Conservation (phyloP, 2,888 invertebrate genomes). For the Tridacna crocea region DNA sequence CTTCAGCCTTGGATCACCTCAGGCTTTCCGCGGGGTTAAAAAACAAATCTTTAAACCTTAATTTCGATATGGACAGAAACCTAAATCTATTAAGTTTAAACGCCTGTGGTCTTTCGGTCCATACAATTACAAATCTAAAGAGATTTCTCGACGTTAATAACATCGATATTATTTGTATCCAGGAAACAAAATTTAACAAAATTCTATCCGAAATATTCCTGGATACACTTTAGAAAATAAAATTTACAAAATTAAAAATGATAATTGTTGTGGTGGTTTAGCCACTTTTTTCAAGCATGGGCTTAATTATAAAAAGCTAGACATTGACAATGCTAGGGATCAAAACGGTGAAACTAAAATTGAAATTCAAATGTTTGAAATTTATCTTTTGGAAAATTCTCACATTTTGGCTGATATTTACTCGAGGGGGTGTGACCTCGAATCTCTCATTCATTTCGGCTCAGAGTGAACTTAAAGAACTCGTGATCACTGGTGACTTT, state of each 20-base stretch:
- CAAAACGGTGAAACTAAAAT: slow-evolving; percentile 1
- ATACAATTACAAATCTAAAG: slow-evolving; percentile 1
- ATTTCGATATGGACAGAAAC: neutral
- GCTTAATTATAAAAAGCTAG: neutral
- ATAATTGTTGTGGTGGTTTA: neutral
- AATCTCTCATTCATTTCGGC: neutral
- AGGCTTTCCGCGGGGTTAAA: neutral
- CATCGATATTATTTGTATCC: slow-evolving; percentile 1
- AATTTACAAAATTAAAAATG: neutral
- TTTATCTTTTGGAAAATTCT: neutral
- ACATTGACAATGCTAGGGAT: slow-evolving; percentile 13
- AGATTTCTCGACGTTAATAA: neutral
- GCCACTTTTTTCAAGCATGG: slow-evolving; percentile 2
- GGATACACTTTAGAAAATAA: slow-evolving; percentile 1
- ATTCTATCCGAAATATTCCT: neutral
- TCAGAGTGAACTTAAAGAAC: neutral
- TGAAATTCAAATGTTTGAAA: neutral
- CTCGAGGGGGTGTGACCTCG: slow-evolving; percentile 15
- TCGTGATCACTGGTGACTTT: slow-evolving; percentile 26
- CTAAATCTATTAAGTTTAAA: neutral
- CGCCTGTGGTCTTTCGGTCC: slow-evolving; percentile 4
- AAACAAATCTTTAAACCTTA: neutral
- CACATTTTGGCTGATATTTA: neutral
- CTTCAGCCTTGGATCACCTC: neutral
- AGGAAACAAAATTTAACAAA: slow-evolving; percentile 8